phyloP scores from a whole-genome alignment of 2,888 invertebrate genomes.

The Helobdella robusta region DNA sequence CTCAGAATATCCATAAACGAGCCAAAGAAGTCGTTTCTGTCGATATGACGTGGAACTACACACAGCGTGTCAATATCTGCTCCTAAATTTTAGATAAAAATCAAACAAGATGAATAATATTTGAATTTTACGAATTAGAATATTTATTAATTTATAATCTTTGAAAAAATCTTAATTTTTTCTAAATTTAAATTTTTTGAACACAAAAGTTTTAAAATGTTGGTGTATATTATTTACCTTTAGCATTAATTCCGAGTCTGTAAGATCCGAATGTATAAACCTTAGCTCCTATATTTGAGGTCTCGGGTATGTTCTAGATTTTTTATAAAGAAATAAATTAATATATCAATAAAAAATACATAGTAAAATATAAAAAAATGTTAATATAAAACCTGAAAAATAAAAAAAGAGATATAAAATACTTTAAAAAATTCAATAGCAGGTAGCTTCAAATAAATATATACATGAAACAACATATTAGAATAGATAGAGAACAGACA shows the following conservation, averaged over 20 bases:
- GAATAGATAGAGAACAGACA: background rate
- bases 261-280: constrained; percentile 99
- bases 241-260: constrained; percentile 76
- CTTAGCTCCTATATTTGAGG: constrained; percentile 84
- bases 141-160: no score
- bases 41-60: constrained; percentile 91
- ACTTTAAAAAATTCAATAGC: background rate
- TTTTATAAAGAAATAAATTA: no score
- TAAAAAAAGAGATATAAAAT: background rate
- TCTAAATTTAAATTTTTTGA: no score
- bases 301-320: constrained; percentile 87
- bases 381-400: no score
- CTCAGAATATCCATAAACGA: constrained; percentile 84
- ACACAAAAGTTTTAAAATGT: no score
- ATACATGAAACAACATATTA: background rate
- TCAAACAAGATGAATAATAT: no score
- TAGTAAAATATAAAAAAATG: no score
- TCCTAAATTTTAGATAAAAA: no score
- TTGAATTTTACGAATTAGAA: no score
- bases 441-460: background rate
- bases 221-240: no score
- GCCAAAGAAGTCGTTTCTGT: constrained; percentile 84
- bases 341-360: no score
- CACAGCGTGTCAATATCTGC: constrained; percentile 98
- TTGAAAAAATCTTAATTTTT: no score